phyloP scores from a whole-genome alignment of 2,888 invertebrate species.

The Catonia carolina region DNA sequence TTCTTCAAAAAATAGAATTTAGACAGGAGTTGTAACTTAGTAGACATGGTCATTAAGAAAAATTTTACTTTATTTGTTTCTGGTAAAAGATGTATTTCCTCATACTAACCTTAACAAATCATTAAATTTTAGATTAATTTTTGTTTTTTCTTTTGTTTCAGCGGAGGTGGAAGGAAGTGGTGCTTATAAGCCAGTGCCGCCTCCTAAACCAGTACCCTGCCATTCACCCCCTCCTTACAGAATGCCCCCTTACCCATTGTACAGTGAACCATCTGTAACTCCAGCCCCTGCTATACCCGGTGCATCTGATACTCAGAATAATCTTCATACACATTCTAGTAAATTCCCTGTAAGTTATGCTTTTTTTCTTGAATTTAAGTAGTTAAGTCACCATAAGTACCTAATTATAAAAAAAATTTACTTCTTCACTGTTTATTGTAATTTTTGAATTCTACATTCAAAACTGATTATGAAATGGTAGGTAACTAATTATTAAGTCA shows the following conservation, averaged over 20 bases:
- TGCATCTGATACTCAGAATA: conserved; percentile 30
- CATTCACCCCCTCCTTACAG: conserved; percentile 53
- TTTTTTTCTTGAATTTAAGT: background rate
- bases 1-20: too few relatives aligned
- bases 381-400: too few relatives aligned
- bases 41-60: too few relatives aligned
- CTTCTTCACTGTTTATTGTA: background rate
- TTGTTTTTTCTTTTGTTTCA: conserved; percentile 37
- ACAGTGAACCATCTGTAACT: conserved; percentile 39
- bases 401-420: background rate
- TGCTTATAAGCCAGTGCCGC: conserved; percentile 54
- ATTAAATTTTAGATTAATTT: too few relatives aligned
- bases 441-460: too few relatives aligned
- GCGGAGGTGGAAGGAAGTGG: conserved; percentile 51
- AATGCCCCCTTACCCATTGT: conserved; percentile 57
- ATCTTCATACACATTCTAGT: conserved; percentile 66
- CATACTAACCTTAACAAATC: too few relatives aligned
- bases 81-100: too few relatives aligned
- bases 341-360: conserved; percentile 66
- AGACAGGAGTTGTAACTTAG: too few relatives aligned
- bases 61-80: too few relatives aligned
- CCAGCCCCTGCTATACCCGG: conserved; percentile 43
- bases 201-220: conserved; percentile 52
- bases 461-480: too few relatives aligned
- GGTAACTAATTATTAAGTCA: too few relatives aligned